phyloP scores from a whole-genome alignment of 2,797 vertebrate genomes.

The Oreonectes daqikongensis region DNA sequence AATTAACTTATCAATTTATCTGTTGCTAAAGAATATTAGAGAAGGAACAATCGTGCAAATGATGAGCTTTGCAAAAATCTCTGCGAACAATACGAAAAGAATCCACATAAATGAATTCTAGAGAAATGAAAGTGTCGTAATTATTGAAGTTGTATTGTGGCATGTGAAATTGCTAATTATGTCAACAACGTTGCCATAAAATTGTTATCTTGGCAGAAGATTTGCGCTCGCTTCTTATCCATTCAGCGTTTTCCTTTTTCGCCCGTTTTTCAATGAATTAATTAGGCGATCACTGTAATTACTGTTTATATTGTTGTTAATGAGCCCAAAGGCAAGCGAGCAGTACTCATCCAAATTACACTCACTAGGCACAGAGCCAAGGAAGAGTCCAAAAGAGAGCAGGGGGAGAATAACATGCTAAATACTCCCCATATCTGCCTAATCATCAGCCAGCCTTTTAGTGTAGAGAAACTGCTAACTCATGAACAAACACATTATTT shows the following conservation, averaged over 20 bases:
- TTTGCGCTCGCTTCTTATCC: slow-evolving; percentile 72
- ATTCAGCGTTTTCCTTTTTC: slow-evolving; percentile 70
- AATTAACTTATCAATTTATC: slow-evolving; percentile 69
- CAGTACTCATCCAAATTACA: slow-evolving; percentile 84
- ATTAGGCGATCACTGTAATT: slow-evolving; percentile 85
- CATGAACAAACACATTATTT: slow-evolving; percentile 29
- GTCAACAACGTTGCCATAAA: slow-evolving; percentile 74
- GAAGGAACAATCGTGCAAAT: slow-evolving; percentile 65
- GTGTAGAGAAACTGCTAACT: slow-evolving; percentile 29
- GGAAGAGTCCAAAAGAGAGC: slow-evolving; percentile 71
- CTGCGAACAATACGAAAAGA: slow-evolving; percentile 63
- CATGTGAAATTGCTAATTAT: slow-evolving; percentile 75
- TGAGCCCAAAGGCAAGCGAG: slow-evolving; percentile 84
- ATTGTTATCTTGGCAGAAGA: slow-evolving; percentile 76
- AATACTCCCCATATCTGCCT: slow-evolving; percentile 58
- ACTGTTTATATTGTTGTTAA: slow-evolving; percentile 87
- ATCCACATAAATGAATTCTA: slow-evolving; percentile 45
- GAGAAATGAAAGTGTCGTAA: slow-evolving; percentile 61
- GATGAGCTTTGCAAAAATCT: slow-evolving; percentile 32
- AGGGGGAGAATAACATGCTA: slow-evolving; percentile 59
- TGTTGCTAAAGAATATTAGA: slow-evolving; percentile 65
- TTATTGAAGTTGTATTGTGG: slow-evolving; percentile 72
- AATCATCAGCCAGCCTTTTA: slow-evolving; percentile 30
- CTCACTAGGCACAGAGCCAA: slow-evolving; percentile 78
- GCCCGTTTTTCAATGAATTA: slow-evolving; percentile 76